phyloP scores from a whole-genome alignment of 2,113 vertebrate species.

The Tenrec ecaudatus region DNA sequence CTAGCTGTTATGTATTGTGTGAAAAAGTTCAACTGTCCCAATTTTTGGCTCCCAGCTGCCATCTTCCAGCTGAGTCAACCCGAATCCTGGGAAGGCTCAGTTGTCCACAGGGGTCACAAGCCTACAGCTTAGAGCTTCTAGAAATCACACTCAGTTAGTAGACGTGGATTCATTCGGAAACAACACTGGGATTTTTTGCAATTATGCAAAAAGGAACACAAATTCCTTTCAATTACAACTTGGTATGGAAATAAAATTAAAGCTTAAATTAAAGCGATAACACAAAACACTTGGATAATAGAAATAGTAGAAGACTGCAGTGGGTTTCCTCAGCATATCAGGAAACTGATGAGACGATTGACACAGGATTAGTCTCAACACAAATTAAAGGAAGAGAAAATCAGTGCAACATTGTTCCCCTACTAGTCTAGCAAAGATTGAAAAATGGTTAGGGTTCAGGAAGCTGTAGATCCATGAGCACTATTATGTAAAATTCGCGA shows the following conservation, averaged over 20 bases:
- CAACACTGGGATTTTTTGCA: neutral
- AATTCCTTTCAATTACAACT: neutral
- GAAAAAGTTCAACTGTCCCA: neutral
- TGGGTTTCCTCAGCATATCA: neutral
- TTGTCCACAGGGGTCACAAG: neutral
- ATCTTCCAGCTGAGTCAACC: neutral
- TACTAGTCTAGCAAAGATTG: neutral
- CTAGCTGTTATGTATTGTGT: neutral
- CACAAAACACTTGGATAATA: neutral
- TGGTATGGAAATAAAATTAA: neutral
- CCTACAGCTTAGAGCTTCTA: neutral
- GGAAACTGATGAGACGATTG: neutral
- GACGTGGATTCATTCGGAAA: neutral
- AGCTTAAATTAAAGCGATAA: neutral
- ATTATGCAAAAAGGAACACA: neutral
- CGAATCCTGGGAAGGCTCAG: neutral
- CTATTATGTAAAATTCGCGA: neutral
- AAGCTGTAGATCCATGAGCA: neutral
- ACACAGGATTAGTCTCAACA: neutral
- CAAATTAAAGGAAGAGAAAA: neutral
- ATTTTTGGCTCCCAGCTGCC: neutral
- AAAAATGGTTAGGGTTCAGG: neutral
- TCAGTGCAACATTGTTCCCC: neutral
- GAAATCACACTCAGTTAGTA: neutral
- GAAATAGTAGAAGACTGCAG: neutral